Conservation (phyloP, 2,113 vertebrate genomes). For the Ictalurus furcatus region DNA sequence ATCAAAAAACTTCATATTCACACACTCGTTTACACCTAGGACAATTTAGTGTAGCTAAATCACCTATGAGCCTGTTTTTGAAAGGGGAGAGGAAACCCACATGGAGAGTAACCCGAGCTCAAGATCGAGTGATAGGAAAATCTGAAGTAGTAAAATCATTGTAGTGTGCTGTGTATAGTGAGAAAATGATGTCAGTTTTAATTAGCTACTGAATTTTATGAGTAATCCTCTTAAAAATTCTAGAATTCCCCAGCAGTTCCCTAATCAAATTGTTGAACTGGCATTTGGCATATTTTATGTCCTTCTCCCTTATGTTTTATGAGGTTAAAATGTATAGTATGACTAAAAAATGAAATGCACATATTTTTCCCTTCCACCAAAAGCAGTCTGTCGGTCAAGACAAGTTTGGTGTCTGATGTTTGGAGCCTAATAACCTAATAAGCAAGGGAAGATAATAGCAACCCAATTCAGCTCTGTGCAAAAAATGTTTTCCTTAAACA, state of each 20-base stretch:
- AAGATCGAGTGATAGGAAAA: not conserved
- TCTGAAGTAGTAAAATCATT: not conserved
- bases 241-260: not conserved
- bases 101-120: too few relatives aligned
- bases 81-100: not conserved
- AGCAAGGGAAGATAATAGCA: not conserved
- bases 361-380: not conserved
- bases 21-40: not conserved
- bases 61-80: not conserved
- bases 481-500: not conserved
- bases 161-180: not conserved
- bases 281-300: not conserved
- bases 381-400: not conserved
- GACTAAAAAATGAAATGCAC: not conserved
- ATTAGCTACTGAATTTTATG: not conserved
- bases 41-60: not conserved
- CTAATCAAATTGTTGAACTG: not conserved
- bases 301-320: not conserved
- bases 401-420: not conserved
- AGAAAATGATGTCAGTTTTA: not conserved
- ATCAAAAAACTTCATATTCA: too few relatives aligned
- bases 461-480: not conserved
- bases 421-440: not conserved
- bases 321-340: not conserved
- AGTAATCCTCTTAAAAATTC: not conserved